A percentile compares a stretch with the other conserved stretches of the same genome.
phyloP scores from a whole-genome alignment of 2,797 vertebrate species.

The Thamnophis elegans region DNA sequence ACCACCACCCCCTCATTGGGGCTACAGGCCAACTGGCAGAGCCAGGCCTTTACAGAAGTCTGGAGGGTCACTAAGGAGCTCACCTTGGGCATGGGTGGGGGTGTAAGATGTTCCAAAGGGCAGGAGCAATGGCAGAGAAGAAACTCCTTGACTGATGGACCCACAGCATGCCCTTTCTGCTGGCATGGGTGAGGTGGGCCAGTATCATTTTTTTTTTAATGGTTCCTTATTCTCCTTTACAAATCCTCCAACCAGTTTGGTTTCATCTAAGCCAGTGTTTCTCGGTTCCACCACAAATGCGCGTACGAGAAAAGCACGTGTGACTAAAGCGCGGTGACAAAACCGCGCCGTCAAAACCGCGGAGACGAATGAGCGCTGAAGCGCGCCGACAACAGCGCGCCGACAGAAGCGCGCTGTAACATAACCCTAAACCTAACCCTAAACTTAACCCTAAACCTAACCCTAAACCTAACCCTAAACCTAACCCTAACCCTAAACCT shows the following conservation, averaged over 20 bases:
- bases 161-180: background rate
- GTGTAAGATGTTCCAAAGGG: background rate
- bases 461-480: no score
- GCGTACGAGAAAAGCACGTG: no score
- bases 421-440: no score
- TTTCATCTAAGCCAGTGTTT: background rate
- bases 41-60: background rate
- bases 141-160: background rate
- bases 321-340: no score
- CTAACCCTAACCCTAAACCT: no score
- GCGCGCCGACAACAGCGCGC: no score
- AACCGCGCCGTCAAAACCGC: no score
- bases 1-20: background rate
- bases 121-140: background rate
- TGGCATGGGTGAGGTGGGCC: fast-evolving
- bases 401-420: no score
- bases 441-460: no score
- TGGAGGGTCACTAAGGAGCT: background rate
- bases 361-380: no score
- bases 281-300: no score
- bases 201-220: background rate
- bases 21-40: background rate
- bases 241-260: background rate
- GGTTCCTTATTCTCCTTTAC: background rate
- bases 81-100: no score